These are phyloP conservation scores for Drosophila limbata DNA, from an alignment of 2,888 invertebrate species.

Conservation along the genomic window DNA sequence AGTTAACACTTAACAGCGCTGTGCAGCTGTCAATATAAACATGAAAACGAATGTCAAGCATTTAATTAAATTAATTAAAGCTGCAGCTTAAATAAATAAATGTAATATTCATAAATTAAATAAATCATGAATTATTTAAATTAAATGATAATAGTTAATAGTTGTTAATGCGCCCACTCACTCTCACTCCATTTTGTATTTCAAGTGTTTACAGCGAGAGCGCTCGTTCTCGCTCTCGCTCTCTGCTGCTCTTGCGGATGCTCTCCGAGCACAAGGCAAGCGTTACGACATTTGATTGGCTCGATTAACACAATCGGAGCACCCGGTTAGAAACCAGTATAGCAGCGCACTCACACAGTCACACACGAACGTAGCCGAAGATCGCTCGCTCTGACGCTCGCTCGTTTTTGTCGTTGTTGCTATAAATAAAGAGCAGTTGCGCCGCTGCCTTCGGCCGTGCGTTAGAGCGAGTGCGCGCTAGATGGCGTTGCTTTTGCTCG, in stretches of 20 bases:
- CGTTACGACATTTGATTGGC: constrained; percentile 82
- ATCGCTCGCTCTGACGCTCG: constrained; percentile 38
- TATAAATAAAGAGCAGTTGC: constrained; percentile 62
- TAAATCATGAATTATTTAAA: too few species aligned
- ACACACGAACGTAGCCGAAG: constrained; percentile 25
- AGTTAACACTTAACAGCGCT: constrained; percentile 45
- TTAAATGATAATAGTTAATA: not conserved
- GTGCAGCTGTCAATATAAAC: not conserved
- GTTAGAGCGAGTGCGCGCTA: constrained; percentile 55
- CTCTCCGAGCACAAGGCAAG: constrained; percentile 31
- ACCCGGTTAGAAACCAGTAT: constrained; percentile 80
- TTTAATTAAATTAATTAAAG: not conserved
- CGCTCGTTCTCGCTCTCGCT: constrained; percentile 13
- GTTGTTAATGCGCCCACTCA: constrained; percentile 11
- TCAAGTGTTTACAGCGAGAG: constrained; percentile 27
- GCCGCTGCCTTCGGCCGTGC: constrained; percentile 30
- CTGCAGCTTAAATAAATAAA: not conserved
- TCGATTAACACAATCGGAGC: constrained; percentile 83
- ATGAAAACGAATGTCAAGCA: not conserved
- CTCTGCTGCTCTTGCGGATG: constrained; percentile 12
- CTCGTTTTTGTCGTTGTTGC: constrained; percentile 42
- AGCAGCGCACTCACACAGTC: constrained; percentile 46
- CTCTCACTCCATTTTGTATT: constrained; percentile 67
- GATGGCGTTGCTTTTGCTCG: constrained; percentile 50
- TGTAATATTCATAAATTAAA: not conserved